Evolutionary conservation across 2,888 invertebrate species (phyloP), one percentile per base, ranked within the genome.

Genomic region (Noctuana brunneofusca): DNA sequence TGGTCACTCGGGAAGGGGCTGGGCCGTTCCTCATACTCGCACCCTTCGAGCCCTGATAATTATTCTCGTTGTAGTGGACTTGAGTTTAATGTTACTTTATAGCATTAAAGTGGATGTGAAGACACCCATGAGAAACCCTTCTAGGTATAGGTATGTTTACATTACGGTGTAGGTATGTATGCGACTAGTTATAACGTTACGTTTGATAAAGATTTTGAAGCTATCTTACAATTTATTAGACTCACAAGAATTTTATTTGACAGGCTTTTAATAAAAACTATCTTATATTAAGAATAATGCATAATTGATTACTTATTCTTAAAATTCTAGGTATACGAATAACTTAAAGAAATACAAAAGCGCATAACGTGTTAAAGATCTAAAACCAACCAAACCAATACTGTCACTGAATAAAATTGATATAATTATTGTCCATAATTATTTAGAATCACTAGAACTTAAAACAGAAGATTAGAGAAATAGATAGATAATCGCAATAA

Each of bases 11-110:
- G 75, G 75, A 75, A 74, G 74, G 68, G 71, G 60, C 18, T 76
- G 75, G 76, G 75, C 73, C 84, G 86, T 84, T 84, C 83, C 88
- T 89, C 88, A 89, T 87, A 87, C 88, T 87, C 78, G 79, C 71
- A 71, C 73, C 75, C 75, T 76, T 78, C 80, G 81, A 72, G 76
- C 83, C 83, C 81, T 79, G 77, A 84, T 84, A 87, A 89, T 89
- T 87, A 89, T 88, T 87, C 90, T 83, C 84, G 78, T 80, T 81
- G 79, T 80, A 81, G 76, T 73, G 74, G 79, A 79, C 80, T 79
- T 78, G 81, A 83, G 49, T 50, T 62, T 62, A 55, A 62, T 55
- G 82, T 84, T 84, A 85, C 76, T 86, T 86, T 84, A 85, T 84
- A 82, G 82, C 81, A 78, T 80, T 81, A 73, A 69, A 81, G 79